Evolutionary conservation across 2,888 invertebrate genomes (phyloP).

Genomic region (Cryptus armator): DNA sequence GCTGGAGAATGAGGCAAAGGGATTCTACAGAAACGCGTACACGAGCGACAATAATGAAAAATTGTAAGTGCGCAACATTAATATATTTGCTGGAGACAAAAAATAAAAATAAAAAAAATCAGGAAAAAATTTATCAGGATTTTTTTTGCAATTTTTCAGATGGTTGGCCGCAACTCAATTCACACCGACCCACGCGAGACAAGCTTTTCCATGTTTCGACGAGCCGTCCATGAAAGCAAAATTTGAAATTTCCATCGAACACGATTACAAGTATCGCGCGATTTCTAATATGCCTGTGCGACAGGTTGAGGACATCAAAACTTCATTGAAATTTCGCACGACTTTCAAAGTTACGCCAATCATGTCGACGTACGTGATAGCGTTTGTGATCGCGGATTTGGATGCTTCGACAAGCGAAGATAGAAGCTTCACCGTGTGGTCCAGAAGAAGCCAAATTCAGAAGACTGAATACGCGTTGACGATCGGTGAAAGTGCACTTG

Average conservation of each 20-base stretch:
- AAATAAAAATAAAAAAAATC: too few species aligned
- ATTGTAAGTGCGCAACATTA: constrained; percentile 72
- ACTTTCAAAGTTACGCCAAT: constrained; percentile 70
- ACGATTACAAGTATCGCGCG: constrained; percentile 84
- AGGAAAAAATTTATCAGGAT: neutral
- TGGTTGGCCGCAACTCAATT: constrained; percentile 90
- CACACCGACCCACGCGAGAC: constrained; percentile 89
- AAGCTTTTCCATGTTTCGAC: constrained; percentile 92
- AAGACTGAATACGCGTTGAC: constrained; percentile 88
- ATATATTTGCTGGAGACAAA: neutral
- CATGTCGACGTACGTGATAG: constrained; percentile 87
- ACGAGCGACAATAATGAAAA: constrained; percentile 83
- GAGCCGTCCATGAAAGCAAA: constrained; percentile 90
- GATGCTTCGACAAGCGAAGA: constrained; percentile 65
- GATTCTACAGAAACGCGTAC: constrained; percentile 90
- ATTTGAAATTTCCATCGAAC: constrained; percentile 88
- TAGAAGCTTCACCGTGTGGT: constrained; percentile 88
- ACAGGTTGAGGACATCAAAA: neutral
- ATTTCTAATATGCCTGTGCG: constrained; percentile 80
- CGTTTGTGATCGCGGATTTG: constrained; percentile 87
- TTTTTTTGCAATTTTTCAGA: constrained; percentile 82
- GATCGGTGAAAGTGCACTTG: constrained; percentile 91
- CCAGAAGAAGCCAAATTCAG: constrained; percentile 88
- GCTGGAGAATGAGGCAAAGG: constrained; percentile 88
- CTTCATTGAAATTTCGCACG: constrained; percentile 58